Evolutionary conservation across 1,140 invertebrate genomes (phyloP).

Genomic region (Platorchestia sp.): DNA sequence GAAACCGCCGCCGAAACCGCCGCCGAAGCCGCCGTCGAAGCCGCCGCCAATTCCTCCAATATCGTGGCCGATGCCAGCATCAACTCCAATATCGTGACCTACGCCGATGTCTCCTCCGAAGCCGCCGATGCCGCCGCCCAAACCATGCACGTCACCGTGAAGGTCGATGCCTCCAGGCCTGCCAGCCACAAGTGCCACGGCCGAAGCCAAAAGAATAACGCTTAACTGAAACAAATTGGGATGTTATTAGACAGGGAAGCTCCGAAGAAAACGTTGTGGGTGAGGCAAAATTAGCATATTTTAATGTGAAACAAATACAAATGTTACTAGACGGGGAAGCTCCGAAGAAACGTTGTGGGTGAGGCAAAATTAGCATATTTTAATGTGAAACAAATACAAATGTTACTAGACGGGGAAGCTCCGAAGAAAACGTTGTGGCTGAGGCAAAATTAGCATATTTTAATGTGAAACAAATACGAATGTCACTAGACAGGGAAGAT

Average conservation of each 20-base stretch:
- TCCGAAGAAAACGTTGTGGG: no score
- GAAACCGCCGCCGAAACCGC: not conserved
- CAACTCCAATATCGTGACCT: not conserved
- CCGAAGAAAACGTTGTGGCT: no score
- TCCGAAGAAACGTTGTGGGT: no score
- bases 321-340: no score
- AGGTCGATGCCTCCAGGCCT: not conserved
- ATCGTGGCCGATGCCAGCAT: not conserved
- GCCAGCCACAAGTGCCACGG: not conserved
- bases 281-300: no score
- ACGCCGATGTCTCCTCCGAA: not conserved
- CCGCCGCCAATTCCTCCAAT: slow-evolving; percentile 2
- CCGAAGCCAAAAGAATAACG: not conserved
- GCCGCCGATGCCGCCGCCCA: not conserved
- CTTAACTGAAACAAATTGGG: not conserved
- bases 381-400: not conserved
- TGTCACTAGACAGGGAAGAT: no score
- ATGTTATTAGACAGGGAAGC: not conserved
- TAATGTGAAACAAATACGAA: no score
- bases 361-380: no score
- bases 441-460: no score
- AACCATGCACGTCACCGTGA: not conserved
- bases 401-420: not conserved
- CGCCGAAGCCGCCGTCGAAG: not conserved
- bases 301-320: no score